These are phyloP conservation scores for Drosophila mimica DNA, from an alignment of 2,888 invertebrate species.

Conservation along the genomic window DNA sequence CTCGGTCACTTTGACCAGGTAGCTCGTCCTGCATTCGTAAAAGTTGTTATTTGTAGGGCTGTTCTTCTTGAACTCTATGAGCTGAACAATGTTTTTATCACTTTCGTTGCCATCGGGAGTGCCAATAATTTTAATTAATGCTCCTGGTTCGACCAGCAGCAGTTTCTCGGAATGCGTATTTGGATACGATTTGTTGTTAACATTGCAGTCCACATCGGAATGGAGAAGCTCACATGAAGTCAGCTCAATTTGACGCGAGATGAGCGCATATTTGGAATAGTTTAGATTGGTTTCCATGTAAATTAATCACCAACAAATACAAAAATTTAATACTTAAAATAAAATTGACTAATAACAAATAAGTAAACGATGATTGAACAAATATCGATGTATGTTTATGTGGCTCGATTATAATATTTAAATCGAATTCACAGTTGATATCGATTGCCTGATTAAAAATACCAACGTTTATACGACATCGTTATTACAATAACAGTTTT, in stretches of 20 bases:
- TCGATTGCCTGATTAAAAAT: not conserved
- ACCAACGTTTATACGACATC: not conserved
- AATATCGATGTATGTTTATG: conserved; percentile 27
- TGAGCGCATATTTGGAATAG: conserved; percentile 65
- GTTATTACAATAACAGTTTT: not conserved
- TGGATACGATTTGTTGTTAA: conserved; percentile 14
- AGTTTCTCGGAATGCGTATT: conserved; percentile 29
- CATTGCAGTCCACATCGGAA: conserved; percentile 25
- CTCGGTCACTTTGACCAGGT: conserved; percentile 69
- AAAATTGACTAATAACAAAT: conserved; percentile 51
- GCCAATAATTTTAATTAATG: conserved; percentile 68
- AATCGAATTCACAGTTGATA: not conserved
- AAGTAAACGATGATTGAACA: conserved; percentile 24
- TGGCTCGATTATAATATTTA: not conserved
- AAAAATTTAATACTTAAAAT: conserved; percentile 40
- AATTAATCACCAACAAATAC: conserved; percentile 30
- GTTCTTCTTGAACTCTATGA: conserved; percentile 71
- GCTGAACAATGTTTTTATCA: conserved; percentile 70
- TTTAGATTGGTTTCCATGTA: conserved; percentile 47
- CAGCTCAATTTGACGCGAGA: conserved; percentile 50
- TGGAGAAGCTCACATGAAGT: conserved; percentile 39
- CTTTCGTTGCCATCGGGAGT: conserved; percentile 38
- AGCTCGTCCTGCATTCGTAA: conserved; percentile 72
- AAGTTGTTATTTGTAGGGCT: conserved; percentile 73
- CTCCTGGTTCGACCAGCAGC: conserved; percentile 60